Evolutionary conservation across 2,888 invertebrate species (phyloP).

Genomic region (Drosophila affinis): DNA sequence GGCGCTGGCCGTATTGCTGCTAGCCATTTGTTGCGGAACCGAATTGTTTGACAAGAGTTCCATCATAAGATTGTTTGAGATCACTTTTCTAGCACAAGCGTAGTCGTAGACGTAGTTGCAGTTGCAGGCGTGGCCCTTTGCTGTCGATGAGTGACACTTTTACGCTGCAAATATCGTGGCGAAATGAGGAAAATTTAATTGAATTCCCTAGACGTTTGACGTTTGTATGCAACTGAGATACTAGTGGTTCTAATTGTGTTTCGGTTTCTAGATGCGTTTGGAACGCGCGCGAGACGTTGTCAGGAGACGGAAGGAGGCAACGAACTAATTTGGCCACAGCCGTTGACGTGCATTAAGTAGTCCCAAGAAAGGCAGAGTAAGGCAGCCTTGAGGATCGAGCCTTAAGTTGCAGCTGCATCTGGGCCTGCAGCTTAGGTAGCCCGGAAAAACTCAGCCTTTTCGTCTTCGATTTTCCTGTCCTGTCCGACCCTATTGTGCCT

Average conservation of each 20-base stretch:
- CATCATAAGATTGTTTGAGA: conserved; percentile 77
- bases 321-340: conserved; percentile 66
- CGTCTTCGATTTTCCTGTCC: conserved; percentile 18
- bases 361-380: conserved; percentile 32
- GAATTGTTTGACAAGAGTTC: conserved; percentile 81
- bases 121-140: conserved; percentile 24
- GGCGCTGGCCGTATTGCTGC: conserved; percentile 67
- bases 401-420: conserved; percentile 39
- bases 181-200: conserved; percentile 3
- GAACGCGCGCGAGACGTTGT: conserved; percentile 64
- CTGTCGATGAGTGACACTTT: conserved; percentile 63
- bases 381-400: not conserved
- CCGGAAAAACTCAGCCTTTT: conserved; percentile 39
- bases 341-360: conserved; percentile 69
- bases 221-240: not conserved
- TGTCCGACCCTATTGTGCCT: conserved; percentile 40
- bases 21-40: conserved; percentile 76
- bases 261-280: conserved; percentile 51
- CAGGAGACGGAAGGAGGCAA: conserved; percentile 61
- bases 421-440: conserved; percentile 47
- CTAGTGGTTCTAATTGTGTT: not conserved
- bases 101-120: conserved; percentile 28
- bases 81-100: conserved; percentile 62
- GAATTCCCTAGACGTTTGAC: conserved; percentile 13
- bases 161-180: conserved; percentile 46